phyloP scores from a whole-genome alignment of 2,113 vertebrate genomes.

The Ophiodon elongatus region DNA sequence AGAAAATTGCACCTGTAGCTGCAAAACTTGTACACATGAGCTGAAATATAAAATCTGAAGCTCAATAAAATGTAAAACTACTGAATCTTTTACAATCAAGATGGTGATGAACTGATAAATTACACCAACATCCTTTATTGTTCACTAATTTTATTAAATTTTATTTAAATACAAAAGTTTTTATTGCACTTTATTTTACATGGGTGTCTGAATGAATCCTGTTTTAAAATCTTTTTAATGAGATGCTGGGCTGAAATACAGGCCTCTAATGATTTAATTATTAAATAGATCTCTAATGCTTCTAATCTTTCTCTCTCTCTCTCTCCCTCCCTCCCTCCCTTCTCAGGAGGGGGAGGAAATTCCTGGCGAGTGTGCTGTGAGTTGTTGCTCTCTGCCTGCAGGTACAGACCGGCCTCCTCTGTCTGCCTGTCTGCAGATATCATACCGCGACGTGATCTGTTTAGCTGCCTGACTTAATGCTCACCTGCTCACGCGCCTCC shows the following conservation, averaged over 20 bases:
- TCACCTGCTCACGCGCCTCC: constrained; percentile 74
- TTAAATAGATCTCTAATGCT: not conserved
- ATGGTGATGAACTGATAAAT: not conserved
- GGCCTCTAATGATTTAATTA: not conserved
- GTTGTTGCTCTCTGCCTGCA: constrained; percentile 74
- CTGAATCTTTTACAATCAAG: not conserved
- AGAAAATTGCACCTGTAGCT: too few relatives aligned
- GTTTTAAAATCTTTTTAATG: not conserved
- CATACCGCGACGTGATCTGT: constrained; percentile 76
- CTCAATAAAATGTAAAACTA: not conserved
- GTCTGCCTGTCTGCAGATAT: constrained; percentile 82
- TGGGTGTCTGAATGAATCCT: not conserved
- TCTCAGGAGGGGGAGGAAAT: constrained; percentile 63
- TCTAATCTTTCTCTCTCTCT: not conserved
- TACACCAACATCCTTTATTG: not conserved
- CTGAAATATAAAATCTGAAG: not conserved
- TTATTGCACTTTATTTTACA: not conserved
- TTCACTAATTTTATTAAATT: not conserved
- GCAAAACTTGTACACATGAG: not conserved
- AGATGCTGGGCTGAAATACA: not conserved
- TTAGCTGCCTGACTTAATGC: constrained; percentile 80
- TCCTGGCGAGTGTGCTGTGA: constrained; percentile 71
- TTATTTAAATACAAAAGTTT: not conserved
- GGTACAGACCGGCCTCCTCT: constrained; percentile 77
- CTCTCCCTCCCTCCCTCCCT: not conserved